Conservation (phyloP, 1,140 invertebrate genomes). For the Trachymyrmex septentrionalis region DNA sequence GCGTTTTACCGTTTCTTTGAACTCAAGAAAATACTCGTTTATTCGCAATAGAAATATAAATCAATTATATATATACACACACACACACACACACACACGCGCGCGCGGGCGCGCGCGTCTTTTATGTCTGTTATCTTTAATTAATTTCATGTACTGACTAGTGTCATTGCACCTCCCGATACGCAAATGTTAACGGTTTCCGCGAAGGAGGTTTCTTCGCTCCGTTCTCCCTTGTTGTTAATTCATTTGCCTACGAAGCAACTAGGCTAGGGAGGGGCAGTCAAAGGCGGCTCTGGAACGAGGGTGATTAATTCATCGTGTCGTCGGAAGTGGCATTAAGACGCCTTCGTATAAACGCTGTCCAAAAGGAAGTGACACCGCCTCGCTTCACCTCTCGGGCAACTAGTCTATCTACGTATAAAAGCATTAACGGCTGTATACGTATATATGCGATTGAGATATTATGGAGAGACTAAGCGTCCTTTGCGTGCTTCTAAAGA, state of each 20-base stretch:
- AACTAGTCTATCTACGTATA: conserved; percentile 65
- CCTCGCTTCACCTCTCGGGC: conserved; percentile 29
- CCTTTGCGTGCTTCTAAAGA: conserved; percentile 80
- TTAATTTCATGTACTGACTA: conserved; percentile 13
- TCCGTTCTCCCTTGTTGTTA: conserved; percentile 68
- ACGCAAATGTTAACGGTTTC: conserved; percentile 67
- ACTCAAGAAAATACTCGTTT: background rate
- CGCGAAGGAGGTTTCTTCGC: conserved; percentile 69
- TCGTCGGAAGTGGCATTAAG: conserved; percentile 78
- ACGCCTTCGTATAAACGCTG: conserved; percentile 73
- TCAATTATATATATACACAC: background rate
- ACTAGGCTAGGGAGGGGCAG: conserved; percentile 29
- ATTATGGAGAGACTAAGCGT: conserved; percentile 72
- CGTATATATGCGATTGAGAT: conserved; percentile 78
- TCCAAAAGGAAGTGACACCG: conserved; percentile 70
- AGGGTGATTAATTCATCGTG: conserved; percentile 79
- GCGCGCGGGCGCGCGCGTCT: no score
- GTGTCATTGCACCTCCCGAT: conserved; percentile 33
- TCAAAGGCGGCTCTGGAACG: conserved; percentile 31
- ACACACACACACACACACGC: no score
- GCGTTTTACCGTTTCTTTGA: background rate
- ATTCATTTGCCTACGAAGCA: conserved; percentile 57
- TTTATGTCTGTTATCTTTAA: conserved; percentile 23
- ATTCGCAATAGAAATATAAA: background rate
- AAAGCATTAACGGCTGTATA: conserved; percentile 78